phyloP scores from a whole-genome alignment of 1,140 invertebrate genomes.

The Papilio glaucus region DNA sequence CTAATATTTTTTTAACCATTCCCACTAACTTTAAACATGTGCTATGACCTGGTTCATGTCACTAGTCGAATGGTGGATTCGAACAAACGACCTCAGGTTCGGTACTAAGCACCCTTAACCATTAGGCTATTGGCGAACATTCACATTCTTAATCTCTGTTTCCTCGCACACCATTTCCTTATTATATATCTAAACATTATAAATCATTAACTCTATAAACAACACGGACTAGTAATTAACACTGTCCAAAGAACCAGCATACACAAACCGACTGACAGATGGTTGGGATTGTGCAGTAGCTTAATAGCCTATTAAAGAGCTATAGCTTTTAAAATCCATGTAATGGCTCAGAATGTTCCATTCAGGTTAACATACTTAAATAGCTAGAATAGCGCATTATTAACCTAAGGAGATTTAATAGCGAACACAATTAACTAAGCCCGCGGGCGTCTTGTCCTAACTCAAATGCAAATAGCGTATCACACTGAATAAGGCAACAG shows the following conservation, averaged over 20 bases:
- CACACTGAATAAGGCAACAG: slow-evolving; percentile 77
- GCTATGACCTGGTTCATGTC: too few relatives aligned
- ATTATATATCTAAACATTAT: too few relatives aligned
- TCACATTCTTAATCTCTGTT: too few relatives aligned
- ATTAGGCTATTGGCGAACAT: too few relatives aligned
- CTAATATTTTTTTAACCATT: too few relatives aligned
- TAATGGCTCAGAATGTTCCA: slow-evolving; percentile 55
- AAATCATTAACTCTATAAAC: neutral
- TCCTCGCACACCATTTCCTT: too few relatives aligned
- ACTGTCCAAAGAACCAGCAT: slow-evolving; percentile 36
- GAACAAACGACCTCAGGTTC: too few relatives aligned
- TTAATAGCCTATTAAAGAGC: slow-evolving; percentile 73
- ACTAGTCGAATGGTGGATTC: too few relatives aligned
- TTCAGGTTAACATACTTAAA: slow-evolving; percentile 74
- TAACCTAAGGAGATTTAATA: slow-evolving; percentile 56
- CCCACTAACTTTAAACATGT: too few relatives aligned
- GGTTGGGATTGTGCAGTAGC: slow-evolving; percentile 45
- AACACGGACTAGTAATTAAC: slow-evolving; percentile 5
- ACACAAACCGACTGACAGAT: slow-evolving; percentile 49
- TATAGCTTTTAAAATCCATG: slow-evolving; percentile 70
- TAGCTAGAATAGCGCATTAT: slow-evolving; percentile 74
- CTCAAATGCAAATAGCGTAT: slow-evolving; percentile 75
- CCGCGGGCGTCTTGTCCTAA: slow-evolving; percentile 56
- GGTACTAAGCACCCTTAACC: too few relatives aligned
- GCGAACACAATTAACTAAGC: slow-evolving; percentile 70